Evolutionary conservation across 2,888 invertebrate genomes (phyloP), one percentile per base, ranked within the genome.

Genomic region (Drosophila multiciliata): DNA sequence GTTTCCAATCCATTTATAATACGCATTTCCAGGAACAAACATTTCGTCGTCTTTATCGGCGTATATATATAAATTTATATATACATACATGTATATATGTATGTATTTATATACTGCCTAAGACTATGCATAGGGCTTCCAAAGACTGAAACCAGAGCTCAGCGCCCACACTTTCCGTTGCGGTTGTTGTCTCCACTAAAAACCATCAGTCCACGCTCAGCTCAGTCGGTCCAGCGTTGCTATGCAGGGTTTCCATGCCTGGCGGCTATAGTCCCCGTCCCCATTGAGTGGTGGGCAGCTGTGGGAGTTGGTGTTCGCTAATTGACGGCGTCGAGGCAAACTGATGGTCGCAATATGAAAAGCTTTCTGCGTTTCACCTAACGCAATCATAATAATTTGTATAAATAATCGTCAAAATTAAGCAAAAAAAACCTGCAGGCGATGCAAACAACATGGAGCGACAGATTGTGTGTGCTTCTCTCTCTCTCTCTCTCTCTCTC

Each of bases 381-480:
- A 52, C 64, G 52, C 50, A 63, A 67, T 62, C 66, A 48, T 64
- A 59, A 79, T 67, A 66, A 75, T 70, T 80, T 78, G 73, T 78
- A 85, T 85, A 85, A 88, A 83, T 81, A 86, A 78, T 85, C 84
- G 80, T 73, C 70, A 72, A 80, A 78, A 87, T 85, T 82, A 87
- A 70, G 73, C 72, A 70, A 73, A 72, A 70, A 70, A 73, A 72
- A 72, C 40, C 71, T 61, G 61, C 29, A 11, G 52, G 15, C 40
- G 33, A 38, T 60, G 48, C 61, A 50, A 54, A 58, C 38, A 50
- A 60, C 58, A 38, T 15, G 33, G 45, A 53, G 57, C 7, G 29
- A 20, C 6, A 26, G 20, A 33, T n/a, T 38, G 38, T 38, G 15
- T 35, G 35, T 35, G 53, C 11, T 17, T 35, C 3, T 17, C 35